Evolutionary conservation across 2,113 vertebrate species (phyloP), one percentile per base, ranked within the genome.

Genomic region (Sisor rabdophorus): DNA sequence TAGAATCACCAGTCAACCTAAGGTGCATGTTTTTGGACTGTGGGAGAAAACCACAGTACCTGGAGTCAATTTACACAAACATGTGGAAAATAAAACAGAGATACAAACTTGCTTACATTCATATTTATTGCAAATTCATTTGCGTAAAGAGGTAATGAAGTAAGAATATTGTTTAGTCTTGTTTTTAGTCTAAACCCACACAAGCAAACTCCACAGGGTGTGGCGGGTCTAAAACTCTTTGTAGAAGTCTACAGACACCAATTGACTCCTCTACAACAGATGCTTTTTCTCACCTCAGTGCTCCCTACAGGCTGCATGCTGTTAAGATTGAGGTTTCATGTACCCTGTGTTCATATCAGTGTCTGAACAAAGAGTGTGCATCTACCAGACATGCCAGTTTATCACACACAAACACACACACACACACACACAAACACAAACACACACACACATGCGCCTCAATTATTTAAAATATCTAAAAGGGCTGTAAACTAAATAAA

Each of bases 401-500:
- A 68, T 63, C 59, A 36, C 26, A 52, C 44, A 40, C 28, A 44
- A 4, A 44, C 40, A 44, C 40, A 44, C 40, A 44, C 59, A 36
- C 26, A 52, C 44, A 40, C 28, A 53, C 26, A 40, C 40, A 44
- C 40, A 44, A 6, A 44, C 40, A 53, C 48, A 53, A 28, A 53
- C 58, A 22, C 22, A 60, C 58, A 36, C 26, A 63, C 2, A 11
- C 15, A n/a, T 3, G 20, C 16, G 24, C 30, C 58, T 61, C 13
- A 72, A 30, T n/a, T n/a, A n/a, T n/a, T n/a, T n/a, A n/a, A n/a
- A n/a, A n/a, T n/a, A n/a, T n/a, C n/a, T n/a, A n/a, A n/a, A n/a
- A n/a, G n/a, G n/a, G n/a, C n/a, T n/a, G n/a, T n/a, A 32, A 71
- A 9, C 53, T 13, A 82, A 68, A 76, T 82, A 82, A 82, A 79